These are phyloP conservation scores for Engystomops pustulosus DNA, from an alignment of 2,113 vertebrate species.

Conservation along the genomic window DNA sequence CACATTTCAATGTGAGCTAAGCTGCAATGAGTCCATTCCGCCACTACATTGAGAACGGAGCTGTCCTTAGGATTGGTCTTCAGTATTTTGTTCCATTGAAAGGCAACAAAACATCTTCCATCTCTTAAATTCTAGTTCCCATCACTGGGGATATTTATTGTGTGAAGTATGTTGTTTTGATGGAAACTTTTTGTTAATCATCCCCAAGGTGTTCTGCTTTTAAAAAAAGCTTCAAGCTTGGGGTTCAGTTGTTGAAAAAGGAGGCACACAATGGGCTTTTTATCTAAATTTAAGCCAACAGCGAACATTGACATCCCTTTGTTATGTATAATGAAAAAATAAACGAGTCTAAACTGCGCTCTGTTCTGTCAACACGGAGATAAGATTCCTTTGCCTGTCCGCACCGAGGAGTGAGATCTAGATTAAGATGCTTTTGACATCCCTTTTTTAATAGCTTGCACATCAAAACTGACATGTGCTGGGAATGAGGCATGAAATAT, in stretches of 20 bases:
- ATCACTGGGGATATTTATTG: no score
- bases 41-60: no score
- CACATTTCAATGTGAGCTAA: no score
- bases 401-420: conserved; percentile 36
- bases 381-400: conserved; percentile 42
- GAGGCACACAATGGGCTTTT: background rate
- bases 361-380: conserved; percentile 27
- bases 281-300: conserved; percentile 16
- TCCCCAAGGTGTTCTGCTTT: background rate
- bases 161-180: no score
- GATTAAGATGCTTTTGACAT: conserved; percentile 55
- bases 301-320: conserved; percentile 18
- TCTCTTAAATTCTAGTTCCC: no score
- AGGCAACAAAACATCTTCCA: no score
- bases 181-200: no score
- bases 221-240: background rate
- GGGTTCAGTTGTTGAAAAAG: background rate
- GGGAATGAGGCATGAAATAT: conserved; percentile 51
- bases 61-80: no score
- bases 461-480: conserved; percentile 37
- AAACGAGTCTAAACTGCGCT: conserved; percentile 23
- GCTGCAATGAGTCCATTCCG: no score
- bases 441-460: conserved; percentile 51
- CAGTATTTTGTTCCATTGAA: no score
- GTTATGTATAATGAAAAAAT: conserved; percentile 39